These are phyloP conservation scores for Nasalis larvatus DNA, from an alignment of 2,113 vertebrate species.

Conservation along the genomic window DNA sequence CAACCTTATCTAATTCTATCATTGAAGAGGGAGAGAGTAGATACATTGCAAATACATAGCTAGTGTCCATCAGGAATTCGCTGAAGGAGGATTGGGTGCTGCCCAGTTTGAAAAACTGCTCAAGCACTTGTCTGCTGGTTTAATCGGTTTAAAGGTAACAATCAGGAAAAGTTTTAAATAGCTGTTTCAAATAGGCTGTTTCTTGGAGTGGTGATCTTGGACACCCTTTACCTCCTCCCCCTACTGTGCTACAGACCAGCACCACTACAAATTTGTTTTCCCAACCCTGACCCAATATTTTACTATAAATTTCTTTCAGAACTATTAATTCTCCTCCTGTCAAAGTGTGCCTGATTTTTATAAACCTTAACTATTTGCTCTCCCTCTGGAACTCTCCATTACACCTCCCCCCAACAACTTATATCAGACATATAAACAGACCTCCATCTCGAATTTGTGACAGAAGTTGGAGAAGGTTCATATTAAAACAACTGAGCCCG, in stretches of 20 bases:
- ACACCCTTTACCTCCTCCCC: neutral
- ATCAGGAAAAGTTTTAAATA: neutral
- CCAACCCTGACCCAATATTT: neutral
- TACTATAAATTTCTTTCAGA: neutral
- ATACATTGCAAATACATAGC: neutral
- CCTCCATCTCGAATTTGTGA: neutral
- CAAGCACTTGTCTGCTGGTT: neutral
- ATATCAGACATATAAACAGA: neutral
- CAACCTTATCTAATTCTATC: neutral
- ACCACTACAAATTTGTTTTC: neutral
- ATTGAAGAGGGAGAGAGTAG: neutral
- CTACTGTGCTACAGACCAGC: fast-evolving
- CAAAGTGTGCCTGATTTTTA: neutral
- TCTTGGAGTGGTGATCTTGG: neutral
- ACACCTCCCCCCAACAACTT: neutral
- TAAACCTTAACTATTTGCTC: neutral
- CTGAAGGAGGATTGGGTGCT: too few species aligned
- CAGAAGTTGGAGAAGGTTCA: neutral
- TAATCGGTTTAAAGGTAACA: neutral
- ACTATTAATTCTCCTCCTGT: neutral
- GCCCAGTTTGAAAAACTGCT: neutral
- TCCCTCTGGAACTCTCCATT: neutral
- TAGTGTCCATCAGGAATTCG: too few species aligned
- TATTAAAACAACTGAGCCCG: neutral
- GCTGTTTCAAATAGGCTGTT: neutral